Evolutionary conservation across 2,888 invertebrate species (phyloP).

Genomic region (Phanerotoma sp.): DNA sequence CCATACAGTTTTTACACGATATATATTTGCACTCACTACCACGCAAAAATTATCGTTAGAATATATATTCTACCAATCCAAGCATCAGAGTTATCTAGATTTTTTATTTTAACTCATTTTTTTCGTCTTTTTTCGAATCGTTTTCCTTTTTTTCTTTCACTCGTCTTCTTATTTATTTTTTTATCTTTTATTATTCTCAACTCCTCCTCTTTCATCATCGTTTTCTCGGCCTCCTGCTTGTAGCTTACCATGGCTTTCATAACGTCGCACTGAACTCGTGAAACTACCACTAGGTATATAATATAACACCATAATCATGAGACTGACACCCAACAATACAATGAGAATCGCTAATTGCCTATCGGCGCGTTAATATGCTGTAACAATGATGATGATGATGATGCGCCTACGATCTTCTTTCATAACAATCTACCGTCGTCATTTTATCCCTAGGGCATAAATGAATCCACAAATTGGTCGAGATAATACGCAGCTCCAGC

Average conservation of each 20-base stretch:
- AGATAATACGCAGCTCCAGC: neutral
- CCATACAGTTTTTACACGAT: constrained; percentile 30
- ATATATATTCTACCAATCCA: constrained; percentile 40
- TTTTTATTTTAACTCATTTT: constrained; percentile 18
- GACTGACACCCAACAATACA: constrained; percentile 18
- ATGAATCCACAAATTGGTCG: neutral
- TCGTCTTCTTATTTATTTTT: constrained; percentile 7
- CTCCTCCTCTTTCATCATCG: neutral
- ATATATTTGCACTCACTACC: constrained; percentile 24
- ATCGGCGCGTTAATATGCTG: neutral
- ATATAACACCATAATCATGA: constrained; percentile 4
- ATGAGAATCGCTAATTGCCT: constrained; percentile 14
- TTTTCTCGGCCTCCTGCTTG: constrained; percentile 18
- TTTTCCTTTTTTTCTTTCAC: constrained; percentile 9
- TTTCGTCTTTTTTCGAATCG: constrained; percentile 17
- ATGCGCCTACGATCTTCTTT: constrained; percentile 3
- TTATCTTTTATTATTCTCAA: constrained; percentile 19
- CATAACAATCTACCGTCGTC: neutral
- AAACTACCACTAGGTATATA: constrained; percentile 13
- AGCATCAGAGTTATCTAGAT: constrained; percentile 14
- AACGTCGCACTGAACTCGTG: constrained; percentile 9
- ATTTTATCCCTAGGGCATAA: neutral
- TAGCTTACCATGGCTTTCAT: constrained; percentile 2
- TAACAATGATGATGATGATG: neutral
- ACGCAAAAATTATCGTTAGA: constrained; percentile 48